These are phyloP conservation scores for Trididemnum clinides DNA, from an alignment of 23 tunicate species.

Conservation along the genomic window DNA sequence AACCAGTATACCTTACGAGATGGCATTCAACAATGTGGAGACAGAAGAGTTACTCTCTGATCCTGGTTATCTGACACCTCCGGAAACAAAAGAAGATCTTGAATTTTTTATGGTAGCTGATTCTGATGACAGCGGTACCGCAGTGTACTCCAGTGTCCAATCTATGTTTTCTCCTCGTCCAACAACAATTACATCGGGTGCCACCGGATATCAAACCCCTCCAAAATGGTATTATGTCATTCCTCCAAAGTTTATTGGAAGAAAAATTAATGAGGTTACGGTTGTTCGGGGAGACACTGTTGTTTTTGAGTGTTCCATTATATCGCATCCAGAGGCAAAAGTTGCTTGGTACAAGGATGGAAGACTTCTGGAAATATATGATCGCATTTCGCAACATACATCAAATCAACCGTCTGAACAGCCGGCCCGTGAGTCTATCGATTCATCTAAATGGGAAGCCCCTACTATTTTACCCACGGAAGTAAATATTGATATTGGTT, in stretches of 20 bases:
- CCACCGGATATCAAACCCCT: conserved; percentile 71
- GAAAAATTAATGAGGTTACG: conserved; percentile 22
- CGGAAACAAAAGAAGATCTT: conserved; percentile 1
- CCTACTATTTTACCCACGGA: conserved; percentile 17
- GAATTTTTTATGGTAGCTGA: not conserved
- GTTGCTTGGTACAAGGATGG: conserved; percentile 95
- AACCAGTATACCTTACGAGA: not conserved
- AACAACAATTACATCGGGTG: conserved; percentile 16
- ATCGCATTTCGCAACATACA: conserved; percentile 66
- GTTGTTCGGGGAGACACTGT: conserved; percentile 56
- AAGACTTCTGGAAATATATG: conserved; percentile 75
- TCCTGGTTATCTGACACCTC: conserved; percentile 57
- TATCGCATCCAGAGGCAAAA: conserved; percentile 82
- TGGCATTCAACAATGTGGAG: not conserved
- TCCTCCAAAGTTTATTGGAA: conserved; percentile 86
- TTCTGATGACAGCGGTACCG: conserved; percentile 24
- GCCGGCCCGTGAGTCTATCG: conserved; percentile 10
- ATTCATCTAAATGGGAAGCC: not conserved
- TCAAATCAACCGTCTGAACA: conserved; percentile 23
- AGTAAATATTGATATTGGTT: conserved; percentile 30
- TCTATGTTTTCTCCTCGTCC: not conserved
- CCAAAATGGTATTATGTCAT: conserved; percentile 80
- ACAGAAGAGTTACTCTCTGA: conserved; percentile 22
- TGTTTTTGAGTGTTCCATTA: conserved; percentile 46
- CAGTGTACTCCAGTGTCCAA: not conserved